Evolutionary conservation across 2,888 invertebrate genomes (phyloP).

Genomic region (Neoascia interrupta): DNA sequence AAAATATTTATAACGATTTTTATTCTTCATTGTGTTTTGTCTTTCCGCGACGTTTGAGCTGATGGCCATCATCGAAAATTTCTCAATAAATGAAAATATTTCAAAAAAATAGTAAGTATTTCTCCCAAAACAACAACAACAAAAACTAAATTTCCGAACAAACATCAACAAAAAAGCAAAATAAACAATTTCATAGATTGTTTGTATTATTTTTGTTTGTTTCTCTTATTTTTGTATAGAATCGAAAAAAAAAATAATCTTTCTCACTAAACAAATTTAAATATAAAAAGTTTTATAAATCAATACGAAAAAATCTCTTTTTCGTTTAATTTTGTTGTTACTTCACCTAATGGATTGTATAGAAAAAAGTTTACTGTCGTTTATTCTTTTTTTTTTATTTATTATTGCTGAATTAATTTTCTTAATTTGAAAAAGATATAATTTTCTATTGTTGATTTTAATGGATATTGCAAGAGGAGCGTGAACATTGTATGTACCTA

Average conservation of each 20-base stretch:
- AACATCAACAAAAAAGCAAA: slow-evolving; percentile 51
- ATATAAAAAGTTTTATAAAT: slow-evolving; percentile 8
- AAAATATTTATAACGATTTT: slow-evolving; percentile 72
- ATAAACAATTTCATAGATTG: slow-evolving; percentile 58
- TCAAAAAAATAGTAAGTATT: slow-evolving; percentile 78
- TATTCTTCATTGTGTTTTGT: slow-evolving; percentile 80
- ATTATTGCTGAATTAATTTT: slow-evolving; percentile 56
- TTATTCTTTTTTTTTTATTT: slow-evolving; percentile 37
- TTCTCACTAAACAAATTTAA: slow-evolving; percentile 57
- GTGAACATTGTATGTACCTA: no score
- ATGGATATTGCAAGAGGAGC: no score
- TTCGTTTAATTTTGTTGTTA: slow-evolving; percentile 52
- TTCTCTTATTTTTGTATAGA: slow-evolving; percentile 65
- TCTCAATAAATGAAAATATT: slow-evolving; percentile 76
- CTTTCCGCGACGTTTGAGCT: slow-evolving; percentile 80
- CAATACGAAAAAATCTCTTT: slow-evolving; percentile 46
- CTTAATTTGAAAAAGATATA: slow-evolving; percentile 12
- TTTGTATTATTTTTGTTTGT: slow-evolving; percentile 63
- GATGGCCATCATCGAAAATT: slow-evolving; percentile 79
- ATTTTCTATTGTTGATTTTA: slow-evolving; percentile 56
- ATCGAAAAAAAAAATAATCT: slow-evolving; percentile 36
- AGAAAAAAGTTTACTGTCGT: slow-evolving; percentile 59
- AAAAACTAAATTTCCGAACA: slow-evolving; percentile 48
- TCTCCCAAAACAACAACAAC: slow-evolving; percentile 57
- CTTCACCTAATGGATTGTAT: slow-evolving; percentile 41